Base-by-base conservation (phyloP, 2,888 invertebrate species). In the Vanessa cardui region DNA sequence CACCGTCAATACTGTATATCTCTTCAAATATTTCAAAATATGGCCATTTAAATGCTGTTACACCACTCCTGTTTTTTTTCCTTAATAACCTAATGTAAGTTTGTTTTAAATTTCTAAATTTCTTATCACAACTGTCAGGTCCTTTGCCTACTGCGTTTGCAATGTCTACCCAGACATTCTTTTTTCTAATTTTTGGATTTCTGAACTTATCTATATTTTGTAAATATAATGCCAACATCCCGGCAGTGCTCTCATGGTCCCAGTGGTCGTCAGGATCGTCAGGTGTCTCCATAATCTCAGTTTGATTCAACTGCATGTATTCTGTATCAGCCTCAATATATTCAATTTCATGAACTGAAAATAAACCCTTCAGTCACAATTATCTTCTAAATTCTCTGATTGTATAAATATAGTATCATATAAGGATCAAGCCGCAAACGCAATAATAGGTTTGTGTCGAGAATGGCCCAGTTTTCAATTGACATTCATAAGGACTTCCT, bases 111-210 rank as follows among this genome's bases (percentile, higher is more conserved):
- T 92, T 92, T 66, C 92, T 81, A 74, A 92, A 92, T 73, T 92
- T 92, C 72, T 90, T 92, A 71, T 92, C 91, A 74, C 92, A 92
- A 62, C 84, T 82, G 12, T 90, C 89, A 2, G 92, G 88, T 2
- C 85, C 82, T 77, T 90, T 89, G 0, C 88, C 89, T 1, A 92
- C 81, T 1, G 80, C 82, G 59, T 81, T 81, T 1, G 85, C 81
- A 44, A 92, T 89, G 12, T 90, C 88, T 1, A 83, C 78, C 92
- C 92, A 92, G 0, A 92, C 83, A 81, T 86, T 89, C 69, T 90
- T 92, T 77, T 92, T 92, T 61, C 84, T 90, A 1, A 90, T 87
- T 83, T 91, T 91, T 15, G 90, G 90, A 70, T 88, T 89, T 66
- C 91, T 79, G 70, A 92, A 92, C 72, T 86, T 86, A 5, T 90